Evolutionary conservation across 2,797 vertebrate genomes (phyloP), one percentile per base, ranked within the genome.

Genomic region (Labeo calbasu): DNA sequence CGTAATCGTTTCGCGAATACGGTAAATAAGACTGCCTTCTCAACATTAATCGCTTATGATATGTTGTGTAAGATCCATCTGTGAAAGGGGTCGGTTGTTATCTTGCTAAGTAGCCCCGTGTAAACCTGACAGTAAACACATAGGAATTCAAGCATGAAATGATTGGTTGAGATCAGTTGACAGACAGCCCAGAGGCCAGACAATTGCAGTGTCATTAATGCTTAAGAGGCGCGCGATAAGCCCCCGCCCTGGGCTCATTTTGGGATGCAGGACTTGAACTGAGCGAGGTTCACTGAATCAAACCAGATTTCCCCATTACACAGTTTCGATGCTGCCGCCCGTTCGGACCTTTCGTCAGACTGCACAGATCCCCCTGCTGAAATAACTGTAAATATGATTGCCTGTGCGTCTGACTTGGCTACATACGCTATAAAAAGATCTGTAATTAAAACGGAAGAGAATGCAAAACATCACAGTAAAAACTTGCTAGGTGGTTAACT

Each of bases 131-230:
- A 86, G 87, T 77, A 70, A 77, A 79, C 88, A 66, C 75, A 81
- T 65, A 78, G 66, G 81, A 82, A 87, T 88, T 83, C 69, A 85
- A 83, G 85, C 68, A 82, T 84, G 84, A 83, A 77, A 78, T 86
- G 88, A 87, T 88, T 88, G 88, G 86, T 83, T 85, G 51, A 81
- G 84, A 85, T 85, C 85, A 48, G 83, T 50, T 87, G 88, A 89
- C 79, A 84, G 88, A 87, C 87, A 88, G 86, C 83, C 84, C 81
- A 83, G 79, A 85, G 87, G 86, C 85, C 82, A 84, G 84, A 87
- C 87, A 85, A 77, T 85, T 84, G 88, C 87, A 68, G 87, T 82
- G 79, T 88, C 85, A 82, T 86, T 84, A 84, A 84, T 79, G 87
- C 82, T 88, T 84, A 84, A 88, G 86, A 87, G 83, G 79, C 75